Base-by-base conservation (phyloP, 2,797 vertebrate species). In the Alosa sapidissima region DNA sequence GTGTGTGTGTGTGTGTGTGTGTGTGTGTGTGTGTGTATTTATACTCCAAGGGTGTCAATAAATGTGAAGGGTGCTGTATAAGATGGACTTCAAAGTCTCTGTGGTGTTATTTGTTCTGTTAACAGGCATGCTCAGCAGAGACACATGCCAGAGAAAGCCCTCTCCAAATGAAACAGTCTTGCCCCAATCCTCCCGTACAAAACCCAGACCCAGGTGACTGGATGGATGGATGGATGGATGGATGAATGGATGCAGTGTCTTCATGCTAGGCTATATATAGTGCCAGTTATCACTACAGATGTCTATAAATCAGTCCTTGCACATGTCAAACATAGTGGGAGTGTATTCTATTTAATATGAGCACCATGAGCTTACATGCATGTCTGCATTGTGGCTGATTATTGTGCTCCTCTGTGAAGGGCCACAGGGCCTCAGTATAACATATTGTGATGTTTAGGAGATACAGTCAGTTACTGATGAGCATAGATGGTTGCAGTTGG, bases 81-180 rank as follows among this genome's bases (percentile, higher is more conserved):
- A 54, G 52, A 13, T 55, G 16, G 54, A 55, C 16, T 28, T 65
- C 7, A 62, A 24, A 2, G 65, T 65, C 62, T 36, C 62, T 68
- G 62, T 33, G 13, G 28, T 68, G 28, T 68, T 16, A 1, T 55
- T 55, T 51, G 49, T 3, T 51, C 19, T 82, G 83, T 24, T 9
- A 41, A 85, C 94, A 99, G 98, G 91, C 98, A 99, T 6, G 96
- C 98, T 87, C 97, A 99, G 92, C 98, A 98, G 93, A 96, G 97
- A 93, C 97, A 98, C 94, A 91, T 97, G 94, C 94, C 96, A 75
- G 97, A 98, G 92, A 98, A 98, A 91, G 93, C 96, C 87, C 93
- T 95, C 0, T 93, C 96, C 9, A 99, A 99, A 94, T 98, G 95
- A 96, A 86, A 86, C 72, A 7, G n/a, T 75, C 82, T 14, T 28